Evolutionary conservation across 2,113 vertebrate genomes (phyloP), one percentile per base, ranked within the genome.

Genomic region (Chloroceryle aenea): DNA sequence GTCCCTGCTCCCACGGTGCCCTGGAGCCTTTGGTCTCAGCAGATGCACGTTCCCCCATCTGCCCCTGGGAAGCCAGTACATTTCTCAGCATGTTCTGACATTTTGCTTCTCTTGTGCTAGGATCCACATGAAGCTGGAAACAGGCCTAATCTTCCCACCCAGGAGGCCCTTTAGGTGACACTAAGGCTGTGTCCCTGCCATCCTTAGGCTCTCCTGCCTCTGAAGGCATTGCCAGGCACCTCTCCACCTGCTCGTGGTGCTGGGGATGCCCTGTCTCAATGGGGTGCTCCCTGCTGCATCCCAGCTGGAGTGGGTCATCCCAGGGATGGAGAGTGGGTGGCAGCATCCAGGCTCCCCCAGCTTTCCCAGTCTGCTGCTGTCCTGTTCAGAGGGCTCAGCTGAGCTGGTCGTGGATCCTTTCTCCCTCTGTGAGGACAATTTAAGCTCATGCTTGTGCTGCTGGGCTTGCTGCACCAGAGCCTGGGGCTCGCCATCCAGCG

Each of bases 1-100:
- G 29, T 20, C 20, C 62, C 45, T 29, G 61, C 61, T 43, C 47
- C 0, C 3, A 12, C 4, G 8, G 30, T 22, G 8, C 50, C 40
- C 42, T 1, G 48, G 58, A 77, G 62, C 36, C 76, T 66, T 43
- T 40, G 74, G 56, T 63, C 87, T 61, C 40, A 10, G 43, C 64
- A 61, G 32, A 47, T 43, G 6, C 26, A 7, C 9, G 2, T 26
- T 61, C n/a, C 36, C 56, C 2, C 1, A 2, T 42, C 45, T 4
- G 7, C 42, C 87, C 82, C 62, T 7, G 7, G 88, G 74, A 59
- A 85, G 78, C 40, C 2, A 7, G 3, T 56, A 42, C 2, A 5
- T 43, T 68, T 64, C 73, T 26, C 8, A 3, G 0, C 12, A 12
- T 7, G 4, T 13, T 7, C 32, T 42, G 89, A 4, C 10, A 21